phyloP scores from a whole-genome alignment of 2,797 vertebrate species.

The Pipistrellus nathusii region DNA sequence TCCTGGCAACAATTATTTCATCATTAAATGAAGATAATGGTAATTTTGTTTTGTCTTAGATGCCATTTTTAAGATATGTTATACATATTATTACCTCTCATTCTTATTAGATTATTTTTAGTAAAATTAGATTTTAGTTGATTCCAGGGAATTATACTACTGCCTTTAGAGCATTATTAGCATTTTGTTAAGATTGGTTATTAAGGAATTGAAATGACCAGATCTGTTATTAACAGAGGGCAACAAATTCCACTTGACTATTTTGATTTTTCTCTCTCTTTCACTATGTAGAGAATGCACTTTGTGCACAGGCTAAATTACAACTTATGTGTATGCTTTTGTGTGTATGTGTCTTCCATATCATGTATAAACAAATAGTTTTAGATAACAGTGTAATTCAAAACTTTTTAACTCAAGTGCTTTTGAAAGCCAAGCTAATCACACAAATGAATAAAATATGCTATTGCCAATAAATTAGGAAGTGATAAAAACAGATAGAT shows the following conservation, averaged over 20 bases:
- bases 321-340: conserved; percentile 26
- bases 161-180: conserved; percentile 83
- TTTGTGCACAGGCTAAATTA: conserved; percentile 51
- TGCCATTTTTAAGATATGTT: conserved; percentile 86
- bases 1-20: conserved; percentile 79
- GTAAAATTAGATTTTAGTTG: conserved; percentile 88
- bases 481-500: not conserved
- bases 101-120: conserved; percentile 88
- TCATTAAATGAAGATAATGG: conserved; percentile 83
- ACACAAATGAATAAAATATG: not conserved
- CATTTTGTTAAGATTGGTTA: conserved; percentile 81
- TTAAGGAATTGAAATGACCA: conserved; percentile 75
- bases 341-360: not conserved
- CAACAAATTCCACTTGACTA: conserved; percentile 77
- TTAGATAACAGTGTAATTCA: not conserved
- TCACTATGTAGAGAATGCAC: conserved; percentile 45
- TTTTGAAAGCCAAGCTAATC: not conserved
- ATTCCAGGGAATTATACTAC: conserved; percentile 76
- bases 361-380: conserved; percentile 19
- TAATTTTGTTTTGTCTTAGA: conserved; percentile 81
- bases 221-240: conserved; percentile 74
- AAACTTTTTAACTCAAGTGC: conserved; percentile 11
- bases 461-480: not conserved
- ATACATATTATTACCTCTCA: conserved; percentile 92
- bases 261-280: conserved; percentile 54